phyloP scores from a whole-genome alignment of 2,797 vertebrate genomes.

The Pempheris klunzingeri region DNA sequence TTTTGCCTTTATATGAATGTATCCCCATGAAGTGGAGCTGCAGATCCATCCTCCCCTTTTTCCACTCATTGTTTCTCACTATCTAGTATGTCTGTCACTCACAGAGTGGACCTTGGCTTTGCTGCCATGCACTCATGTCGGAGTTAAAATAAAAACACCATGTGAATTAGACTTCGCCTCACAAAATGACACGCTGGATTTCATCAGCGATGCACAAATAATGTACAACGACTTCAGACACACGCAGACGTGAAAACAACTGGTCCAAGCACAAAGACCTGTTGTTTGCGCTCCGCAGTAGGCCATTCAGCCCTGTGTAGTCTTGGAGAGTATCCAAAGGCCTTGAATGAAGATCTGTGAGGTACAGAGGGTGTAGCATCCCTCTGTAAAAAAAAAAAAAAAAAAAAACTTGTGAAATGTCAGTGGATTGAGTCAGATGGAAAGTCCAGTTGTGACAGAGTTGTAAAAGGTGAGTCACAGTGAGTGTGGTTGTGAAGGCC shows the following conservation, averaged over 20 bases:
- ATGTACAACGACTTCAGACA: slow-evolving; percentile 17
- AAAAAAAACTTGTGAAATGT: slow-evolving; percentile 26
- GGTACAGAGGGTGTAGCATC: slow-evolving; percentile 37
- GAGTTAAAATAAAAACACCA: not conserved
- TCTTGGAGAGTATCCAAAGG: slow-evolving; percentile 16
- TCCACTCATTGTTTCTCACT: not conserved
- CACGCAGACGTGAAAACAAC: not conserved
- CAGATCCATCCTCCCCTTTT: not conserved
- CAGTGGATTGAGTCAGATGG: slow-evolving; percentile 33
- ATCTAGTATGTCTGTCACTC: not conserved
- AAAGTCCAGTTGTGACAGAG: slow-evolving; percentile 40
- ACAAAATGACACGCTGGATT: not conserved
- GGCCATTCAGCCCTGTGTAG: not conserved
- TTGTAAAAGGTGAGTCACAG: slow-evolving; percentile 12
- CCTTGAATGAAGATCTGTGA: slow-evolving; percentile 28
- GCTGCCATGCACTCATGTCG: not conserved
- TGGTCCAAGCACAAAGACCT: not conserved
- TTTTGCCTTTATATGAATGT: too few relatives aligned
- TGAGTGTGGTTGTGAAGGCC: not conserved
- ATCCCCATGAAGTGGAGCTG: too few relatives aligned
- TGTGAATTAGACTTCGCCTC: too few relatives aligned
- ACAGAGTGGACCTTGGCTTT: not conserved
- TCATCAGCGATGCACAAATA: not conserved
- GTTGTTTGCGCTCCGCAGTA: slow-evolving; percentile 1
- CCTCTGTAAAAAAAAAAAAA: slow-evolving; percentile 26